Base-by-base conservation (phyloP, 2,113 vertebrate genomes). In the Maccullochella peelii region DNA sequence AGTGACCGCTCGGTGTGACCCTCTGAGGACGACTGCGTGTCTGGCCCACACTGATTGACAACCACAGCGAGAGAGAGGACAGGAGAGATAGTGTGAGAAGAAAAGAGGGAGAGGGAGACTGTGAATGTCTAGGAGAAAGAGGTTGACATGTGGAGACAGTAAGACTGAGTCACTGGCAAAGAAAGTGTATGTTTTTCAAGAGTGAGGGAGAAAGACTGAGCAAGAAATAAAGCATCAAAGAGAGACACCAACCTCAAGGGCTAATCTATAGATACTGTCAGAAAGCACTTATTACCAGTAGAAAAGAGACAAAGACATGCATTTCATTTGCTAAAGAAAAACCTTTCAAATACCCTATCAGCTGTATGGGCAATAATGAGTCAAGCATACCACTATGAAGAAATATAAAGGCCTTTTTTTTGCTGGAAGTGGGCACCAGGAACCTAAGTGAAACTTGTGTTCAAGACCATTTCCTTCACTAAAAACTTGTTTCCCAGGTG, bases 31-130 rank as follows among this genome's bases (percentile, higher is more conserved):
- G 80, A 78, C 72, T 73, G 62, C 72, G 57, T 82, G 83, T 90
- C 82, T 83, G 88, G 82, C 58, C 78, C 61, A 49, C 79, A 87
- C 76, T 91, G 93, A 94, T 57, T 90, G 92, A 93, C 90, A 91
- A 83, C 86, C 72, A 79, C 16, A 59, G 59, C 25, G 15, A 81
- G 78, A 68, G n/a, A 80, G 42, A 54, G 69, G 33, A 61, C 66
- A 23, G 58, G 52, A n/a, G 71, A 20, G 62, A 12, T 25, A 38
- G n/a, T 38, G 10, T 68, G 55, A 66, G 38, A 59, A 70, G 49
- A 76, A 65, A 8, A 52, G 40, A 80, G 3, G 20, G 57, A 58
- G 33, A 55, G 80, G 63, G 12, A 66, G 58, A 27, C 30, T 75
- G 52, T 68, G 54, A 73, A 16, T 54, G 61, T 83, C 72, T 67